Conservation (phyloP, 2,113 vertebrate species). For the Elgaria multicarinata region DNA sequence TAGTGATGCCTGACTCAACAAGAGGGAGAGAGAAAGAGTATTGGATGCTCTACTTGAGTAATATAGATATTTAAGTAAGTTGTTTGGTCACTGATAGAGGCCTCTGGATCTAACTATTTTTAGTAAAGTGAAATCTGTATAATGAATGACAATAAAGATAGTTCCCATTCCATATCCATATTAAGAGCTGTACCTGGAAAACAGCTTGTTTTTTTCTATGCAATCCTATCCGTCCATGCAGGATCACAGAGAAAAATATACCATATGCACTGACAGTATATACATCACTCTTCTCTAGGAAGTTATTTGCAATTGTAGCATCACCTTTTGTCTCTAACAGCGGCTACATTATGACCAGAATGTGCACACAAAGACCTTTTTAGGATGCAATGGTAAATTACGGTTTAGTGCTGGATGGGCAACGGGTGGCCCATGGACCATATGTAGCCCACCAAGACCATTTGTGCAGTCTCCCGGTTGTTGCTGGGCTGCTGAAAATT, state of each 20-base stretch:
- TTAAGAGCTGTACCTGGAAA: background rate
- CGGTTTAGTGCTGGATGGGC: background rate
- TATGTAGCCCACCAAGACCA: too few relatives aligned
- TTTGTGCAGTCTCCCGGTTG: too few relatives aligned
- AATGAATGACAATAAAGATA: background rate
- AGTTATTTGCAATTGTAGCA: background rate
- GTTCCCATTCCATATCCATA: background rate
- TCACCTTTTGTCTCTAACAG: background rate
- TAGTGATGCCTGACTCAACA: constrained; percentile 7
- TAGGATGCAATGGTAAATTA: background rate
- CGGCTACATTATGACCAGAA: background rate
- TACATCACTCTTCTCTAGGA: background rate
- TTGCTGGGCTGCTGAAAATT: too few relatives aligned
- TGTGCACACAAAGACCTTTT: background rate
- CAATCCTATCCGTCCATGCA: background rate
- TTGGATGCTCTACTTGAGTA: constrained; percentile 49
- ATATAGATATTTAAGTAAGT: constrained; percentile 7
- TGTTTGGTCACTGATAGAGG: background rate
- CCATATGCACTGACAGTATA: background rate
- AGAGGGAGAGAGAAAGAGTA: background rate
- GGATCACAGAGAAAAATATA: background rate
- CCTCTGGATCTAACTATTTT: background rate
- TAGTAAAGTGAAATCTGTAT: background rate
- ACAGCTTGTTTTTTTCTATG: background rate
- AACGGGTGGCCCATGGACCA: too few relatives aligned